Conservation (phyloP, 92 coral and sea anemone genomes). For the Porites divaricata region DNA sequence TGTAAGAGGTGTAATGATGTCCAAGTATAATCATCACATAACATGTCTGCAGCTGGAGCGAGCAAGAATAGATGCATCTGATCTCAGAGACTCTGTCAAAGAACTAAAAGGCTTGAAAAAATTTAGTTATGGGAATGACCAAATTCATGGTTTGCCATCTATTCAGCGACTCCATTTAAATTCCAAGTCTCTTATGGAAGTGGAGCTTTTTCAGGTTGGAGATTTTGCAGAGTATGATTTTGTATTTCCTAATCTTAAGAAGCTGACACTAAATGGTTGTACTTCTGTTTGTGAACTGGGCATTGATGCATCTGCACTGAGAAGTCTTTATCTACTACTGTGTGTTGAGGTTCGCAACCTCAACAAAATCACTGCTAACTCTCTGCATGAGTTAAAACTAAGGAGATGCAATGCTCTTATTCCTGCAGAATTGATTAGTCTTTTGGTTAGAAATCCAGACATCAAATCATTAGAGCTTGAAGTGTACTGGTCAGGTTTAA, state of each 20-base stretch:
- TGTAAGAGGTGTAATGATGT: constrained; percentile 57
- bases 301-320: constrained; percentile 70
- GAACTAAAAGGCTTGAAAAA: constrained; percentile 48
- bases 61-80: constrained; percentile 61
- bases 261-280: constrained; percentile 55
- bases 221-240: constrained; percentile 78
- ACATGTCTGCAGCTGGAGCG: constrained; percentile 77
- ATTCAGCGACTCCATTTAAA: constrained; percentile 56
- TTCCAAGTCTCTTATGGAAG: constrained; percentile 65
- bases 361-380: constrained; percentile 64
- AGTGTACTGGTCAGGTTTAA: constrained; percentile 57
- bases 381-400: constrained; percentile 63
- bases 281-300: constrained; percentile 64
- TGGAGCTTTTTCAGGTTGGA: constrained; percentile 77
- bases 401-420: constrained; percentile 68
- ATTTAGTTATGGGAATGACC: constrained; percentile 83
- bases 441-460: constrained; percentile 83
- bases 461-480: constrained; percentile 71
- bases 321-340: constrained; percentile 59
- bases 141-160: constrained; percentile 86
- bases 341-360: constrained; percentile 80
- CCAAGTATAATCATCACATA: constrained; percentile 50
- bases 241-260: constrained; percentile 58
- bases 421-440: constrained; percentile 69
- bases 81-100: constrained; percentile 61